Base-by-base conservation (phyloP, 30 jellyfish, hydroid and myxozoan genomes). In the Chironex yamaguchii region DNA sequence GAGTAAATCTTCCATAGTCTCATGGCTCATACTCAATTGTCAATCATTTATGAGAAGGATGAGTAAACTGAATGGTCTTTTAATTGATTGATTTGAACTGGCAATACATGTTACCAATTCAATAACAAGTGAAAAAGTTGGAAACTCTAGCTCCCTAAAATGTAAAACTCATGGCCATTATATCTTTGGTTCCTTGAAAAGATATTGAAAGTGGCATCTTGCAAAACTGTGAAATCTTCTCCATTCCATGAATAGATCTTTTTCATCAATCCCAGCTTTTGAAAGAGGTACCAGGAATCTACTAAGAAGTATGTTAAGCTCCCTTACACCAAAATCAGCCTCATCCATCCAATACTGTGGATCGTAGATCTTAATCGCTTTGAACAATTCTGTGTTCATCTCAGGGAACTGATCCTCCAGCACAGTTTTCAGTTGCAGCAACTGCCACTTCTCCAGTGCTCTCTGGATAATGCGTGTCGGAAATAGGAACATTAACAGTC, bases 21-120 rank as follows among this genome's bases (percentile, higher is more conserved):
- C 52, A 49, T 73, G 91, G 34, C 52, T 12, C 81, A 53, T 88
- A 68, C 66, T 67, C 52, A 69, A 49, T 36, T 76, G 67, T 11
- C 77, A 76, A 82, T 82, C 97, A 24, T 87, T 67, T 4, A 81
- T 80, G 52, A 80, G 2, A 62, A 85, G 72, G 12, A 89, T 89
- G 71, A 82, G 49, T 31, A 30, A 9, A 42, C 92, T 32, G 65
- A 89, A 89, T 3, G 88, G 86, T 25, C 97, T 69, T 73, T 89
- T 91, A 0, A 82, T 86, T 4, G 84, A 29, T 0, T 93, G 68
- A 36, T 88, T 88, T 53, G 94, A 88, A 17, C 97, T 89, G 25
- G 95, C 64, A 23, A 88, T 51, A 36, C 83, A 52, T 3, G 81
- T 58, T 25, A 85, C 26, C 84, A 85, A 29, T 27, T 85, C 68